phyloP scores from a whole-genome alignment of 2,888 invertebrate genomes.

The Cataglyphis altisquamis region DNA sequence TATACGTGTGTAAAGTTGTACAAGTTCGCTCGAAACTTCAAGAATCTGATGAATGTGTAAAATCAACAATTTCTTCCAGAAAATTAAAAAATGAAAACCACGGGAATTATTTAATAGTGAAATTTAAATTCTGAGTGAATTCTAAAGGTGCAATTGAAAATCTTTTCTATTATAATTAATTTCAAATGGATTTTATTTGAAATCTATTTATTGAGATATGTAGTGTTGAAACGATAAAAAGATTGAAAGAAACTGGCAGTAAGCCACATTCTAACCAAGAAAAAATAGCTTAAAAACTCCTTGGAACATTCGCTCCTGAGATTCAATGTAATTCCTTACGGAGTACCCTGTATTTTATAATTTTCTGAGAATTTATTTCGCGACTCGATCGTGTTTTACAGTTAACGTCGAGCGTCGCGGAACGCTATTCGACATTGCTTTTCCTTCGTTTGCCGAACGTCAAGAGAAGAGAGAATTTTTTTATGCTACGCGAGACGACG shows the following conservation, averaged over 20 bases:
- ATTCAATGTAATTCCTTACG: conserved; percentile 42
- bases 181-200: background rate
- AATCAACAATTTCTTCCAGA: background rate
- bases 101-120: background rate
- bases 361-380: conserved; percentile 44
- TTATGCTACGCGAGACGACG: conserved; percentile 15
- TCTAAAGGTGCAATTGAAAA: background rate
- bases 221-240: conserved; percentile 19
- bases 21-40: conserved; percentile 10
- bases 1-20: background rate
- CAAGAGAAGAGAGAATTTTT: conserved; percentile 21
- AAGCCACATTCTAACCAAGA: conserved; percentile 10
- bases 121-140: background rate
- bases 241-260: background rate
- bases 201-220: background rate
- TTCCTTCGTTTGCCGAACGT: conserved; percentile 41
- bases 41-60: background rate
- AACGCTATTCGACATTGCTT: conserved; percentile 34
- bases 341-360: conserved; percentile 51
- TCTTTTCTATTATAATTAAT: background rate
- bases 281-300: conserved; percentile 30
- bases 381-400: conserved; percentile 43
- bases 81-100: background rate
- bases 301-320: conserved; percentile 20
- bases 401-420: conserved; percentile 39